phyloP scores from a whole-genome alignment of 2,888 invertebrate species.

The Allacma fusca region DNA sequence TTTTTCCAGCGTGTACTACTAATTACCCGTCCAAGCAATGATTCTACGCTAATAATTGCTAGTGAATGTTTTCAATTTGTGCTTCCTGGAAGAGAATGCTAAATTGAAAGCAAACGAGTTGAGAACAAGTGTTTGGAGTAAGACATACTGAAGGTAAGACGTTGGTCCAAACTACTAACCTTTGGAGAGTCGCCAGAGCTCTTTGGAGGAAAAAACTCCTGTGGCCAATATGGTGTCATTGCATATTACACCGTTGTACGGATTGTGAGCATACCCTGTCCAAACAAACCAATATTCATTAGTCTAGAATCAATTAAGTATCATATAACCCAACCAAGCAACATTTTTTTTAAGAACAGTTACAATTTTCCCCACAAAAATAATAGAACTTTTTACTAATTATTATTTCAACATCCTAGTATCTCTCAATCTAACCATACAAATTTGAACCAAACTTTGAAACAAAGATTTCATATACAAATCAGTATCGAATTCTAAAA shows the following conservation, averaged over 20 bases:
- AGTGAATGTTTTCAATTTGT: neutral
- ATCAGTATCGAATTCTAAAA: too few species aligned
- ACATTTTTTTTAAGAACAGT: neutral
- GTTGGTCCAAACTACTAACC: slow-evolving; percentile 69
- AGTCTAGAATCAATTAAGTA: slow-evolving; percentile 30
- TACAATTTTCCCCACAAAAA: neutral
- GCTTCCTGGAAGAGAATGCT: neutral
- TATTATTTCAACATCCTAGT: too few species aligned
- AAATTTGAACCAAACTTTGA: too few species aligned
- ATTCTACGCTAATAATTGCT: neutral
- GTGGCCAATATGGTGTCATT: slow-evolving; percentile 99
- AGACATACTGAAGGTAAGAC: slow-evolving; percentile 24
- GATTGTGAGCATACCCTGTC: slow-evolving; percentile 89
- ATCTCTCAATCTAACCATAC: too few species aligned
- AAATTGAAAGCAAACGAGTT: slow-evolving; percentile 3
- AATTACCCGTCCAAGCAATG: neutral
- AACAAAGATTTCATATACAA: too few species aligned
- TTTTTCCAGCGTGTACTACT: neutral
- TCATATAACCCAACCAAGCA: neutral
- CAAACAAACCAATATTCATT: slow-evolving; percentile 53
- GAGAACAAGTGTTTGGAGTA: slow-evolving; percentile 4
- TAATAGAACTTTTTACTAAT: too few species aligned
- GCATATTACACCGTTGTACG: slow-evolving; percentile 97
- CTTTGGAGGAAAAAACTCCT: slow-evolving; percentile 99
- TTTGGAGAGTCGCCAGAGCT: slow-evolving; percentile 98